Evolutionary conservation across 1,140 invertebrate genomes (phyloP).

Genomic region (Cardiocondyla obscurior): DNA sequence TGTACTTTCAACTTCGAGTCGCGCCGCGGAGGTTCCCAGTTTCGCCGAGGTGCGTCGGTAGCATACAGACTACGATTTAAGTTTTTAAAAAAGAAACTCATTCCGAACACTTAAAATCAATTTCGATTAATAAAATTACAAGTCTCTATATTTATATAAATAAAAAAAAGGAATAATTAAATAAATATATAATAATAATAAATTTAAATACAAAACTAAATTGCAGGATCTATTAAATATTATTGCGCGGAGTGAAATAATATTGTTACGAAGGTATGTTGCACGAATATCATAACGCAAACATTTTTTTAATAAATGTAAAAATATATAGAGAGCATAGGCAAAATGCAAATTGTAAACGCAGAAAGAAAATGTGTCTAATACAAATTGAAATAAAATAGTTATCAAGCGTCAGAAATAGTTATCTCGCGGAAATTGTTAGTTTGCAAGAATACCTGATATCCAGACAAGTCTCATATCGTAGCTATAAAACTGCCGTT

Average conservation of each 20-base stretch:
- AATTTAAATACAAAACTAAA: background rate
- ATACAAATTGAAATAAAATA: background rate
- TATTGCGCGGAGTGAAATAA: too few relatives aligned
- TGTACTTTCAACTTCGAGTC: slow-evolving; percentile 35
- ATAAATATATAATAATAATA: background rate
- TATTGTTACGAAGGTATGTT: background rate
- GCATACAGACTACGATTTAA: slow-evolving; percentile 64
- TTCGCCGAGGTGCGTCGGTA: slow-evolving; percentile 78
- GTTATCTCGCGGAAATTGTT: background rate
- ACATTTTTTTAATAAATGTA: background rate
- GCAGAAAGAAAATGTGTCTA: background rate
- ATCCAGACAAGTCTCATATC: background rate
- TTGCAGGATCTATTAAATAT: background rate
- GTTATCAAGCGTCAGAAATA: background rate
- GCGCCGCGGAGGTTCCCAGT: slow-evolving; percentile 65
- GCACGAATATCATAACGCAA: too few relatives aligned
- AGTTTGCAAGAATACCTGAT: background rate
- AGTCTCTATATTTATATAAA: background rate
- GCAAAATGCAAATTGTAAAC: background rate
- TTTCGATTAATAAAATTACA: background rate
- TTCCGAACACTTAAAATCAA: background rate
- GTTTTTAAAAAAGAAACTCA: background rate
- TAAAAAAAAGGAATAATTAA: too few relatives aligned
- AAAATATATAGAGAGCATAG: background rate
- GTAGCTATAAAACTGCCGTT: background rate